These are phyloP conservation scores for Rhinogobio ventralis DNA, from an alignment of 2,797 vertebrate species.

Conservation along the genomic window DNA sequence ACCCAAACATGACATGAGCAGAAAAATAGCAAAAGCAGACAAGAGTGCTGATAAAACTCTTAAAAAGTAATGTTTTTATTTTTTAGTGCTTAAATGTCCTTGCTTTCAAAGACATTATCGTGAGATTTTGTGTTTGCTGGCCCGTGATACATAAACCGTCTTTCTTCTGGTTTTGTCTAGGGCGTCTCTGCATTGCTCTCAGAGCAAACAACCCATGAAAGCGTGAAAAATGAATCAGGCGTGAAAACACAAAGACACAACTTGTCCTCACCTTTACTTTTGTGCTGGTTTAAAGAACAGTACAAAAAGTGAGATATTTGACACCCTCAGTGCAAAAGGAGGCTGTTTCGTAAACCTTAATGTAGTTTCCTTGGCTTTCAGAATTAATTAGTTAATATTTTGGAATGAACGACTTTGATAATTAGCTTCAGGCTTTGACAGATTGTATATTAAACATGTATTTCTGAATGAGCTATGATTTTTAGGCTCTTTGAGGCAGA, in stretches of 20 bases:
- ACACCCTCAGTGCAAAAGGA: not conserved
- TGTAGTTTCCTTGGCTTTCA: conserved; percentile 3
- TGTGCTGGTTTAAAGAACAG: conserved; percentile 5
- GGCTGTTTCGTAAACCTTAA: not conserved
- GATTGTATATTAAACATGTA: conserved; percentile 21
- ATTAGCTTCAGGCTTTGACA: not conserved
- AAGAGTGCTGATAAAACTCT: conserved; percentile 35
- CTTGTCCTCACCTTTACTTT: conserved; percentile 18
- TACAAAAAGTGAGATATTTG: not conserved
- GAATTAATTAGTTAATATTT: not conserved
- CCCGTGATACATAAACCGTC: conserved; percentile 33
- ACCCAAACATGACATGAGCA: conserved; percentile 52
- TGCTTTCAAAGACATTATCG: conserved; percentile 23
- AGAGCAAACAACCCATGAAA: conserved; percentile 39
- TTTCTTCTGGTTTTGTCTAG: conserved; percentile 47
- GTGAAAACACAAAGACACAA: conserved; percentile 30
- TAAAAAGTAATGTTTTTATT: conserved; percentile 36
- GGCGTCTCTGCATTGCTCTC: conserved; percentile 13
- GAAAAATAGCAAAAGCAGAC: conserved; percentile 33
- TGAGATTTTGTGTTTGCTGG: conserved; percentile 7
- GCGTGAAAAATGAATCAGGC: not conserved
- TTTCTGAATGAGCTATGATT: conserved; percentile 8
- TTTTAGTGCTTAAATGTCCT: not conserved
- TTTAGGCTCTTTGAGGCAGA: not conserved
- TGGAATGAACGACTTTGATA: not conserved